Base-by-base conservation (phyloP, 2,797 vertebrate species). In the Enteromius afrohamiltoni region DNA sequence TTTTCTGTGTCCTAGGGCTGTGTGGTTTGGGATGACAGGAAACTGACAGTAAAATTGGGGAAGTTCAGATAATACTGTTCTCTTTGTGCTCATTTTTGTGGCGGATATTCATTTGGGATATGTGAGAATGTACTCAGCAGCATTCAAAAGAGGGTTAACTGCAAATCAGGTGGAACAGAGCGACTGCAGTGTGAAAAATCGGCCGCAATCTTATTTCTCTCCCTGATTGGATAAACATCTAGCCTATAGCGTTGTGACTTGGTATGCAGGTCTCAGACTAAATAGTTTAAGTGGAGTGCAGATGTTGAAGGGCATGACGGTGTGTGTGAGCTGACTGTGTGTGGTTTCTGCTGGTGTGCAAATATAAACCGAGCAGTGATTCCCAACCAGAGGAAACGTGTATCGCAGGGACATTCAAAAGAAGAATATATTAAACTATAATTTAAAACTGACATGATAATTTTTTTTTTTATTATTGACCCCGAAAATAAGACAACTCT, bases 131-230 rank as follows among this genome's bases (percentile, higher is more conserved):
- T 71, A 77, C 68, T 86, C 68, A 21, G 75, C 76, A 62, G 76
- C 79, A 79, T 73, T 83, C 51, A 69, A 78, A 69, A 86, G 79
- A 79, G 21, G 42, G 67, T 83, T 60, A 76, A 86, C 84, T 84
- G 79, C 69, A 85, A 87, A 88, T 88, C 74, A 81, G 82, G 84
- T 83, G 82, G 85, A 87, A 88, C 83, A 81, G 79, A 86, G 81
- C 37, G 84, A 87, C 82, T 86, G 86, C 71, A 55, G 82, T 67
- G 82, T 86, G 80, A 86, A 85, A 88, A 87, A 84, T 85, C 81
- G 73, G 64, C 84, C 23, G 79, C 77, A 76, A 75, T 86, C 77
- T 79, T 64, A 64, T 80, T 82, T 83, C 79, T 82, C 76, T 77
- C 79, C 29, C 60, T 71, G 77, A 84, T 83, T 84, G 82, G 82